These are phyloP conservation scores for Penaeus monodon DNA, from an alignment of 2,888 invertebrate species.

Conservation along the genomic window DNA sequence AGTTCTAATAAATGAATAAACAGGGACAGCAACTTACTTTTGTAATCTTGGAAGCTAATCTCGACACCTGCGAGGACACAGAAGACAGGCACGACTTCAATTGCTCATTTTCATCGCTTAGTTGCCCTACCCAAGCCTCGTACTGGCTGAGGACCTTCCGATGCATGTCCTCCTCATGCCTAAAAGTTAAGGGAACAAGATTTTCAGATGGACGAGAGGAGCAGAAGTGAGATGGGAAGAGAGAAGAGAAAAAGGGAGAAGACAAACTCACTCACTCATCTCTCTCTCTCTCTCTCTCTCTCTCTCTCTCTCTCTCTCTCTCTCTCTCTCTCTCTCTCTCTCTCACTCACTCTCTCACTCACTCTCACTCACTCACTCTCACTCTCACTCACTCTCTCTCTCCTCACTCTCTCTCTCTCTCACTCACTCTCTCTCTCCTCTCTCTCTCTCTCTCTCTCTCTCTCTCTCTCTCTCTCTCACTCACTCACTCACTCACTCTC, in stretches of 20 bases:
- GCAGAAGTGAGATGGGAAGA: not conserved
- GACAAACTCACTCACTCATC: not conserved
- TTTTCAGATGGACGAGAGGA: not conserved
- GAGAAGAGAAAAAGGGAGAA: not conserved
- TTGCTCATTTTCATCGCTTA: constrained; percentile 56
- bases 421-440: not conserved
- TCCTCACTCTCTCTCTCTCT: not conserved
- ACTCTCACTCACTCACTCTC: no score
- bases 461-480: no score
- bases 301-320: no score
- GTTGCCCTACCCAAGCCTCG: constrained; percentile 59
- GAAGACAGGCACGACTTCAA: constrained; percentile 41
- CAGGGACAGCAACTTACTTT: constrained; percentile 21
- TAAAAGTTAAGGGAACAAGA: not conserved
- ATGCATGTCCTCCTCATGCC: constrained; percentile 59
- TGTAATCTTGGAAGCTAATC: constrained; percentile 27
- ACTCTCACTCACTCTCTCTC: no score
- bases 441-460: no score
- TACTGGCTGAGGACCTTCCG: constrained; percentile 59
- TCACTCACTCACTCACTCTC: not conserved
- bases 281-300: no score
- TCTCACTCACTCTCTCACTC: not conserved
- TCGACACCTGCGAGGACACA: constrained; percentile 38
- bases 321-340: not conserved
- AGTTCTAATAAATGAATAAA: no score